Conservation (phyloP, 2,888 invertebrate genomes). For the Pediacus dermestoides region DNA sequence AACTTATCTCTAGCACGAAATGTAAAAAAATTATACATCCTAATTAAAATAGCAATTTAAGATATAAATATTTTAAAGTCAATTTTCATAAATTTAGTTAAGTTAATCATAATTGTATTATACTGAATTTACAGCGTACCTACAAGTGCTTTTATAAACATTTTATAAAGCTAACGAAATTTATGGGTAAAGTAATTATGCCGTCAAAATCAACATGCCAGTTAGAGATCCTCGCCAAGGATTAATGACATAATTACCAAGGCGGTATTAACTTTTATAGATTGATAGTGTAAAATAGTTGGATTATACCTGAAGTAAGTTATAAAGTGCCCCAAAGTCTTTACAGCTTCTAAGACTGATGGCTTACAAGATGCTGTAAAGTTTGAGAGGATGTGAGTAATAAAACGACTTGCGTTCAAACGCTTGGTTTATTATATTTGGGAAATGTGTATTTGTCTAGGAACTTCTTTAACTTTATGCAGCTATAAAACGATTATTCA, state of each 20-base stretch:
- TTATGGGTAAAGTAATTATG: constrained; percentile 2
- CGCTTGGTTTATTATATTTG: constrained; percentile 2
- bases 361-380: constrained; percentile 8
- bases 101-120: neutral
- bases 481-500: no score
- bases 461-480: no score
- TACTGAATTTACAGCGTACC: no score
- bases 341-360: constrained; percentile 12
- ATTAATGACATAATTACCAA: constrained; percentile 25
- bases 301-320: constrained; percentile 13
- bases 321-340: constrained; percentile 14
- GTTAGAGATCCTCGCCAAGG: constrained; percentile 17
- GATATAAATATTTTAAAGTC: neutral
- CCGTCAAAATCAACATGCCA: neutral
- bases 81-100: neutral
- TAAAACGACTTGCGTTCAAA: constrained; percentile 5
- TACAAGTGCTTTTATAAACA: no score
- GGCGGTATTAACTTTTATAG: constrained; percentile 22
- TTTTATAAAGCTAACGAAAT: no score
- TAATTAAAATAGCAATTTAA: no score
- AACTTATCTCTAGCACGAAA: no score
- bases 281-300: constrained; percentile 12
- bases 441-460: neutral
- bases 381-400: constrained; percentile 3
- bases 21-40: no score